phyloP scores from a whole-genome alignment of 2,888 invertebrate genomes.

The Petrophora chlorosata region DNA sequence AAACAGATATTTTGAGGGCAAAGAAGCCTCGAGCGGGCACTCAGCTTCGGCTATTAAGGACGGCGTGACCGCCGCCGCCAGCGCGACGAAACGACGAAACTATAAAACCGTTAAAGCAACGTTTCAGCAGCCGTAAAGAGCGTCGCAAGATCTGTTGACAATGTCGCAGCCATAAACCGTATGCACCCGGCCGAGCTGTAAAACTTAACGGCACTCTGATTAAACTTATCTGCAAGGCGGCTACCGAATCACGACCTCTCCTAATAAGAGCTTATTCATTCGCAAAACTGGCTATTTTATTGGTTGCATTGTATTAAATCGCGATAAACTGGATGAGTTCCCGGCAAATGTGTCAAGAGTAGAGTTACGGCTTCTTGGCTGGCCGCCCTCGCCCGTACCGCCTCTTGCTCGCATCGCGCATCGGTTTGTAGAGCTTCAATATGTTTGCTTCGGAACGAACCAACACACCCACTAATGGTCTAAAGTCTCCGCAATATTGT shows the following conservation, averaged over 20 bases:
- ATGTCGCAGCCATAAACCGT: constrained; percentile 82
- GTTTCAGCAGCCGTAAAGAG: constrained; percentile 83
- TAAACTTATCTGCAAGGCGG: constrained; percentile 75
- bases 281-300: constrained; percentile 48
- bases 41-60: constrained; percentile 80
- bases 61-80: constrained; percentile 79
- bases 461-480: constrained; percentile 46
- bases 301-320: constrained; percentile 50
- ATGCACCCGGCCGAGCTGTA: constrained; percentile 78
- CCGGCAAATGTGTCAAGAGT: constrained; percentile 45
- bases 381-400: constrained; percentile 43
- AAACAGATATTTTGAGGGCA: constrained; percentile 75
- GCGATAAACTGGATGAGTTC: constrained; percentile 44
- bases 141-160: constrained; percentile 83
- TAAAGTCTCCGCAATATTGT: constrained; percentile 35
- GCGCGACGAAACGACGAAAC: constrained; percentile 80
- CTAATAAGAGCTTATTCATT: constrained; percentile 63
- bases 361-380: constrained; percentile 58
- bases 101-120: constrained; percentile 84
- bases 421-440: constrained; percentile 56
- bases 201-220: constrained; percentile 82
- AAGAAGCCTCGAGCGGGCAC: constrained; percentile 78
- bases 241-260: constrained; percentile 67
- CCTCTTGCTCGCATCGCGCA: constrained; percentile 31
- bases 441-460: constrained; percentile 46